A percentile compares a stretch with the other conserved stretches of the same genome.
These are phyloP conservation scores for Ploceus nigricollis DNA, from an alignment of 2,113 vertebrate genomes.

Conservation along the genomic window DNA sequence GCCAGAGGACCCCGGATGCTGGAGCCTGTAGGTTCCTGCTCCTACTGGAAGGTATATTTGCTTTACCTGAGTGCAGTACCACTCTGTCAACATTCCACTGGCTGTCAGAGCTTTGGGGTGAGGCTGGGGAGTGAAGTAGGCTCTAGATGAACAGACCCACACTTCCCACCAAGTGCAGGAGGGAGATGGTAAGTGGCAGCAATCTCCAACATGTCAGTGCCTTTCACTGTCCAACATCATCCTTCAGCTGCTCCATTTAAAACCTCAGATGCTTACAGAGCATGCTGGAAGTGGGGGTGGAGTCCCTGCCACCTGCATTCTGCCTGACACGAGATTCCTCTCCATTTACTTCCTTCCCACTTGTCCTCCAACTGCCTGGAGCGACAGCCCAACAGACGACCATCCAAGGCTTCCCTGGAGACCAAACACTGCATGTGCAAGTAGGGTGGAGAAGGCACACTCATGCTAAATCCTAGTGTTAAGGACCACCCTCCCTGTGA, in stretches of 20 bases:
- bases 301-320: background rate
- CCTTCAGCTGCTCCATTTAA: background rate
- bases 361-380: background rate
- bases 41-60: conserved; percentile 37
- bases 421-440: background rate
- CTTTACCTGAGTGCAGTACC: conserved; percentile 5
- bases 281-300: background rate
- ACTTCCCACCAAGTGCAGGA: background rate
- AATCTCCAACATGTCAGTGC: background rate
- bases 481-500: background rate
- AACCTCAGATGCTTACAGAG: background rate
- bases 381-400: background rate
- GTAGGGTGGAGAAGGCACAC: background rate
- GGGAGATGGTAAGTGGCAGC: background rate
- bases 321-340: background rate
- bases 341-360: background rate
- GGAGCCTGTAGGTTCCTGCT: conserved; percentile 56
- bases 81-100: conserved; percentile 50
- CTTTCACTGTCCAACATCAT: background rate
- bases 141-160: background rate
- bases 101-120: background rate
- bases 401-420: background rate
- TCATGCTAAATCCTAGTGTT: background rate
- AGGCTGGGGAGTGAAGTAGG: background rate
- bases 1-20: conserved; percentile 47